Evolutionary conservation across 1,140 invertebrate species (phyloP).

Genomic region (Leptinotarsa lineolata): DNA sequence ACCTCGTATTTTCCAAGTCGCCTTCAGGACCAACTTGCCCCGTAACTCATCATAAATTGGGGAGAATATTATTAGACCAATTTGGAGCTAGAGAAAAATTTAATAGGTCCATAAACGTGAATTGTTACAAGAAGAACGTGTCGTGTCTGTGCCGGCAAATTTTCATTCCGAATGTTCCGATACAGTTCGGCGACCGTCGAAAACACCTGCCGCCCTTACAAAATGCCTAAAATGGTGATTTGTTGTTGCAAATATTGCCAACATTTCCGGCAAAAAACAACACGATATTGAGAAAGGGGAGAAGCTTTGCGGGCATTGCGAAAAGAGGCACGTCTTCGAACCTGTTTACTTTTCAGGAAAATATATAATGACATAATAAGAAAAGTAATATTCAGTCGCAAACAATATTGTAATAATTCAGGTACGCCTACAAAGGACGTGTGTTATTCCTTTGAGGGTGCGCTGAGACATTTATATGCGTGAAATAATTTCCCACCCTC

Average conservation of each 20-base stretch:
- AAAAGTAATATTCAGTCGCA: too few species aligned
- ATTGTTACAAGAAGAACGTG: conserved; percentile 23
- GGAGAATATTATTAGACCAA: conserved; percentile 1
- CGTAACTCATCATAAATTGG: background rate
- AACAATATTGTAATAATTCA: too few species aligned
- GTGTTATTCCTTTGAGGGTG: too few species aligned
- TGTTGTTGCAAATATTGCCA: conserved; percentile 29
- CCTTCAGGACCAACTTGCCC: background rate
- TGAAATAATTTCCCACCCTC: too few species aligned
- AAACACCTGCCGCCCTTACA: conserved; percentile 20
- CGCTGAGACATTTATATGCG: too few species aligned
- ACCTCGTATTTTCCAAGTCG: too few species aligned
- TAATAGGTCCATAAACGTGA: conserved; percentile 26
- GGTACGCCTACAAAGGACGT: too few species aligned
- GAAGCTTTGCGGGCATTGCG: background rate
- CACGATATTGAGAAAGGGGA: background rate
- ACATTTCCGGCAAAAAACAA: conserved; percentile 23
- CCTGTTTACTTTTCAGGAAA: background rate
- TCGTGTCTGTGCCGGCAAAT: conserved; percentile 22
- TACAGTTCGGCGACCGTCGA: conserved; percentile 21
- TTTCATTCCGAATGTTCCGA: conserved; percentile 25
- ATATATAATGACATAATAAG: too few species aligned
- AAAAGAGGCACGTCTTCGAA: background rate
- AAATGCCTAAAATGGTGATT: conserved; percentile 21
- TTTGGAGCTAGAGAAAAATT: background rate